phyloP scores from a whole-genome alignment of 2,113 vertebrate species.

The Cichladusa arquata region DNA sequence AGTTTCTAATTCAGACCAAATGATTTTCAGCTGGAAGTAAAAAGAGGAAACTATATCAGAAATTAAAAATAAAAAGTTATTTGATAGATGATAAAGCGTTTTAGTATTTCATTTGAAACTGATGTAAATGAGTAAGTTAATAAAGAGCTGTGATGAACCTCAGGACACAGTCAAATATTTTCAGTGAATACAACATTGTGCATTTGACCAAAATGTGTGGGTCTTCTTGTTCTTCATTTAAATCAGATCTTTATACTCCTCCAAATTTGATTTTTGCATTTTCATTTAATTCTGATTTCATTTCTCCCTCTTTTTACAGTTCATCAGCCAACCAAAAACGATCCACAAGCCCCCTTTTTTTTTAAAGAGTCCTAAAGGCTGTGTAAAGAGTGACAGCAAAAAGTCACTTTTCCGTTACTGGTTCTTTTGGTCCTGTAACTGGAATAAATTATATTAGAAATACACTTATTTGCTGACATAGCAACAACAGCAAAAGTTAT shows the following conservation, averaged over 20 bases:
- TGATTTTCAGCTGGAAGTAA: constrained; percentile 4
- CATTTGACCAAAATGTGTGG: fast-evolving
- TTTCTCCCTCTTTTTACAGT: background rate
- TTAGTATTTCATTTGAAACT: background rate
- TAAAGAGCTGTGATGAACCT: background rate
- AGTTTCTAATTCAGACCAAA: constrained; percentile 31
- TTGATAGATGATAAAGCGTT: background rate
- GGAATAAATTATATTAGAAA: background rate
- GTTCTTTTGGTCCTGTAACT: background rate
- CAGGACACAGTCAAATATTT: background rate
- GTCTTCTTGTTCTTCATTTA: background rate
- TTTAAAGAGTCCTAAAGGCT: background rate
- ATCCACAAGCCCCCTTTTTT: background rate
- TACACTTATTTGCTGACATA: background rate
- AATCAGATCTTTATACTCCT: background rate
- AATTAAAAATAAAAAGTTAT: background rate
- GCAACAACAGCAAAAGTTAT: background rate
- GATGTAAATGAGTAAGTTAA: background rate
- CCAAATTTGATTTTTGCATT: background rate
- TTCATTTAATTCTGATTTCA: background rate
- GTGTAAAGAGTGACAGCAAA: background rate
- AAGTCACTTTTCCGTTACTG: background rate
- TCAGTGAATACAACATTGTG: background rate
- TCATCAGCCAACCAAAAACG: background rate
- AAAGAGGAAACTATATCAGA: background rate